Evolutionary conservation across 2,888 invertebrate species (phyloP).

Genomic region (Campopleginae sp.): DNA sequence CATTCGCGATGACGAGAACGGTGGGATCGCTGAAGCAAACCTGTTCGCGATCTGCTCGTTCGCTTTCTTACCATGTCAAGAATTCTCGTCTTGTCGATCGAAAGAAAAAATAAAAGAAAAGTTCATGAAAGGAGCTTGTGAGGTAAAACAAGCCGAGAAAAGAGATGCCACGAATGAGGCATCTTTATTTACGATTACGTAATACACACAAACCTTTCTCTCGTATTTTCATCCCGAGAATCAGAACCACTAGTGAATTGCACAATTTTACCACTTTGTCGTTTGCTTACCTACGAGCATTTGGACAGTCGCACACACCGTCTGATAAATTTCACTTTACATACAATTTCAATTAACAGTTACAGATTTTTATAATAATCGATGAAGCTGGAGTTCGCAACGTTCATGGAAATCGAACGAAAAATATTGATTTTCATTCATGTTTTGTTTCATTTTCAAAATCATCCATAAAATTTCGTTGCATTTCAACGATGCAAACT

Average conservation of each 20-base stretch:
- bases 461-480: too few species aligned
- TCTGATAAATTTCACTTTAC: slow-evolving; percentile 72
- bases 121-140: slow-evolving; percentile 2
- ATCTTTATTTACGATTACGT: slow-evolving; percentile 79
- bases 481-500: too few species aligned
- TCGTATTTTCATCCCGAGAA: slow-evolving; percentile 67
- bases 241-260: slow-evolving; percentile 61
- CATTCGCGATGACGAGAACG: slow-evolving; percentile 29
- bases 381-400: too few species aligned
- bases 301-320: slow-evolving; percentile 53
- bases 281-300: slow-evolving; percentile 71
- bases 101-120: slow-evolving; percentile 29
- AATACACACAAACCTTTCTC: slow-evolving; percentile 77
- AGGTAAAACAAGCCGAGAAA: slow-evolving; percentile 23
- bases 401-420: too few species aligned
- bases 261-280: slow-evolving; percentile 66
- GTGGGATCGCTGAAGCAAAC: slow-evolving; percentile 36
- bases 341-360: slow-evolving; percentile 8
- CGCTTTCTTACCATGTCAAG: slow-evolving; percentile 40
- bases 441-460: too few species aligned
- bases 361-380: too few species aligned
- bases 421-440: too few species aligned
- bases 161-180: slow-evolving; percentile 32
- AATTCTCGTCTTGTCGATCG: slow-evolving; percentile 41
- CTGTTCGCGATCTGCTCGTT: slow-evolving; percentile 27